Conservation (phyloP, 2,113 vertebrate species). For the Callocephalon fimbriatum region DNA sequence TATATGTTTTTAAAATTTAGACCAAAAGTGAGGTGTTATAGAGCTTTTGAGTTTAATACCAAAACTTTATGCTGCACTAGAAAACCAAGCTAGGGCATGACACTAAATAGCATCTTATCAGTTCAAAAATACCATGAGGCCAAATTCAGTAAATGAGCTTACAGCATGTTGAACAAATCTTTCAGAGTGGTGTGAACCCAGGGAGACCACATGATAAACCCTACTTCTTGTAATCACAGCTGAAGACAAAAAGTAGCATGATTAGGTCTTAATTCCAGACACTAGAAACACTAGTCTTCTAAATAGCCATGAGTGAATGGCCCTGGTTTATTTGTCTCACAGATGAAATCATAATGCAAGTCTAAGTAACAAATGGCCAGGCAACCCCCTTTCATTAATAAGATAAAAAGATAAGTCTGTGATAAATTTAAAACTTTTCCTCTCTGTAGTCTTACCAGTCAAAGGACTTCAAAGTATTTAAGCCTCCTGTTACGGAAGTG, state of each 20-base stretch:
- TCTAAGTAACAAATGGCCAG: not conserved
- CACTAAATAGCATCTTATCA: not conserved
- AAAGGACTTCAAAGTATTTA: conserved; percentile 23
- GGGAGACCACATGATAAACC: not conserved
- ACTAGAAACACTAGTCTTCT: not conserved
- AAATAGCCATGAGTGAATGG: not conserved
- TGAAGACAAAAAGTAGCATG: not conserved
- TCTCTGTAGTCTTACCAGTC: not conserved
- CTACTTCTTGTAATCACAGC: not conserved
- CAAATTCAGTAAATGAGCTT: not conserved
- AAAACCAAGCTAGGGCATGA: not conserved
- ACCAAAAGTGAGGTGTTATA: not conserved
- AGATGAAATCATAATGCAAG: not conserved
- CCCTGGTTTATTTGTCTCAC: not conserved
- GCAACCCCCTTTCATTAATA: not conserved
- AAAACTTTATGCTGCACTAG: not conserved
- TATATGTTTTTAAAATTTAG: not conserved
- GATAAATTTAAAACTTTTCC: conserved; percentile 9
- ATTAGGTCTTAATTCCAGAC: not conserved
- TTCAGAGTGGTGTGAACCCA: not conserved
- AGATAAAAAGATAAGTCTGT: not conserved
- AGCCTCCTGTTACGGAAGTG: not conserved
- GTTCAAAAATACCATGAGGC: not conserved
- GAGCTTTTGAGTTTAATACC: not conserved
- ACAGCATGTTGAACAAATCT: not conserved